Percentiles rank a stretch among this genome's conserved stretches.
These are phyloP conservation scores for Deilephila porcellus DNA, from an alignment of 2,888 invertebrate species.

Conservation along the genomic window DNA sequence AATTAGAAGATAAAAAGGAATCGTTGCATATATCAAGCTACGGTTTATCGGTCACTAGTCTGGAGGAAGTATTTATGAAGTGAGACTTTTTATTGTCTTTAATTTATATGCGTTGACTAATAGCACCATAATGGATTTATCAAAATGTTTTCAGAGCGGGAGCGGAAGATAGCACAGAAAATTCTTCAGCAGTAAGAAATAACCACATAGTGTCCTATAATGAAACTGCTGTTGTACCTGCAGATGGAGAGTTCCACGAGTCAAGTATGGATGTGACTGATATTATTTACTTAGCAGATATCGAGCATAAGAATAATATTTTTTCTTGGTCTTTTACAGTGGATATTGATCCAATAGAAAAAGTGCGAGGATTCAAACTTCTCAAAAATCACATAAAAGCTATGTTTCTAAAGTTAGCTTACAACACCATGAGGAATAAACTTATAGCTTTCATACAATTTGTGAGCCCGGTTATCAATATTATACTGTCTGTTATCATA, in stretches of 20 bases:
- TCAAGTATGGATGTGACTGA: slow-evolving; percentile 41
- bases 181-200: slow-evolving; percentile 47
- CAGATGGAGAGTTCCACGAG: slow-evolving; percentile 46
- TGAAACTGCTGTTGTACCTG: slow-evolving; percentile 59
- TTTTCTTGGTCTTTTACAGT: slow-evolving; percentile 52
- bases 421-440: slow-evolving; percentile 73
- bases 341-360: slow-evolving; percentile 65
- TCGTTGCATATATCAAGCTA: slow-evolving; percentile 89
- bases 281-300: background rate
- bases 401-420: slow-evolving; percentile 75
- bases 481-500: slow-evolving; percentile 72
- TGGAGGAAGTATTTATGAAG: slow-evolving; percentile 96
- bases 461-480: slow-evolving; percentile 75
- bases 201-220: slow-evolving; percentile 46
- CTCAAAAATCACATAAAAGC: slow-evolving; percentile 76
- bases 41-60: slow-evolving; percentile 94
- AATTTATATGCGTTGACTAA: background rate
- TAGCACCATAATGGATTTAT: background rate
- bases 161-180: slow-evolving; percentile 62
- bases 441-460: slow-evolving; percentile 73
- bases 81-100: slow-evolving; percentile 55
- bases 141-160: slow-evolving; percentile 61
- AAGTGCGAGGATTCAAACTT: slow-evolving; percentile 71
- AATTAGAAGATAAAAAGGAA: slow-evolving; percentile 86
- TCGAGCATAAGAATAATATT: slow-evolving; percentile 5